These are phyloP conservation scores for Cristatella mucedo DNA, from an alignment of 2,888 invertebrate genomes.

Conservation along the genomic window DNA sequence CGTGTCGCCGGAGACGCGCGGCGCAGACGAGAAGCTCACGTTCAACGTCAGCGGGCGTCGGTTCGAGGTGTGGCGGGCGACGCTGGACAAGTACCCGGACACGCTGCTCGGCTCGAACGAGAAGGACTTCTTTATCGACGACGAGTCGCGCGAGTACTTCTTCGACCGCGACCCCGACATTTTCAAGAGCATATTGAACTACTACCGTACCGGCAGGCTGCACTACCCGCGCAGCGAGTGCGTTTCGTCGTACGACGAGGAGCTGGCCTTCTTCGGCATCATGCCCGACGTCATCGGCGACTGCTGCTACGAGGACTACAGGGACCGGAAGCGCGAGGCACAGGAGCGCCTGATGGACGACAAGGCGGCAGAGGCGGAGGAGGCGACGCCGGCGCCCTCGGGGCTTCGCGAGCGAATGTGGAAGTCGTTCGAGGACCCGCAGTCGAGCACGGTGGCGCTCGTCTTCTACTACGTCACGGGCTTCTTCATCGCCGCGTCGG, in stretches of 20 bases:
- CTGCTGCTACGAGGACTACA: conserved; percentile 98
- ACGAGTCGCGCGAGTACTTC: conserved; percentile 93
- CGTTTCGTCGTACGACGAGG: conserved; percentile 94
- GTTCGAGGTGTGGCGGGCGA: conserved; percentile 98
- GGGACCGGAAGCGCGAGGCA: conserved; percentile 94
- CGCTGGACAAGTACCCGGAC: conserved; percentile 96
- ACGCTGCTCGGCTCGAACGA: conserved; percentile 90
- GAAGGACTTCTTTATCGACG: conserved; percentile 97
- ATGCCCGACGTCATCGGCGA: conserved; percentile 90
- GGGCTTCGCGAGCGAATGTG: conserved; percentile 72
- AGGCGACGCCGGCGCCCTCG: conserved; percentile 47
- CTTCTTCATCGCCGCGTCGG: conserved; percentile 98
- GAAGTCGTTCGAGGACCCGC: conserved; percentile 96
- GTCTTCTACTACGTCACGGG: conserved; percentile 99
- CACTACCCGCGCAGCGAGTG: conserved; percentile 99
- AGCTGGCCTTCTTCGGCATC: conserved; percentile 96
- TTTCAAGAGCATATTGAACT: conserved; percentile 93
- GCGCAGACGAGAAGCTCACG: conserved; percentile 52
- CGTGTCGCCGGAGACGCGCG: conserved; percentile 71
- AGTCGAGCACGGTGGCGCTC: conserved; percentile 93
- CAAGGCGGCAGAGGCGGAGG: conserved; percentile 40
- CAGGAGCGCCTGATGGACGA: conserved; percentile 95
- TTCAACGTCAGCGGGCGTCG: conserved; percentile 85
- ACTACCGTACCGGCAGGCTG: conserved; percentile 95
- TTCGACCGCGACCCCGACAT: conserved; percentile 99